Conservation (phyloP, 2,888 invertebrate species). For the Aethes cnicana region DNA sequence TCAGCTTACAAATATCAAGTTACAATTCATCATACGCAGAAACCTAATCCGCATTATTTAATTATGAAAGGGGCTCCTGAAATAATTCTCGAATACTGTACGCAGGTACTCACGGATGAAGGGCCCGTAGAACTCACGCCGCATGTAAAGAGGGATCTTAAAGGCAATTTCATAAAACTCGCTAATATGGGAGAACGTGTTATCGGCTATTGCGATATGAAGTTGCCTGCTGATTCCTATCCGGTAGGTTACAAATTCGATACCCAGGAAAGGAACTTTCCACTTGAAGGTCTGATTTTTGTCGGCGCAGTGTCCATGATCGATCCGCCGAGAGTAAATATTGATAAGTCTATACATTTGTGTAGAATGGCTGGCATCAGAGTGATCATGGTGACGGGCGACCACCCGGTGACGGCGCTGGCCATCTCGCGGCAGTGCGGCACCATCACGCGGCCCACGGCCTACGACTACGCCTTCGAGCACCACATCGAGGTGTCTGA, state of each 20-base stretch:
- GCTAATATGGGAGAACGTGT: constrained; percentile 94
- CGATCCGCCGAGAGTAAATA: constrained; percentile 86
- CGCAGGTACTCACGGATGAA: constrained; percentile 78
- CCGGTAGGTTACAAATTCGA: constrained; percentile 82
- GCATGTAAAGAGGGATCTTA: constrained; percentile 78
- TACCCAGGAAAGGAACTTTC: constrained; percentile 85
- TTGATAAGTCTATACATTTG: constrained; percentile 85
- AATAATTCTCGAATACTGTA: constrained; percentile 85
- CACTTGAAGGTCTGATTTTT: constrained; percentile 81
- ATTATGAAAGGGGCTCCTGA: constrained; percentile 91
- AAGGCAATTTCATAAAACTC: constrained; percentile 87
- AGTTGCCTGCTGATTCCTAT: constrained; percentile 77
- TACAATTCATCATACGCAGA: constrained; percentile 84
- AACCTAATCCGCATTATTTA: constrained; percentile 78
- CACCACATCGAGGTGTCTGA: constrained; percentile 79
- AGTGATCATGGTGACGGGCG: constrained; percentile 88
- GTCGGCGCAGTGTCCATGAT: constrained; percentile 87
- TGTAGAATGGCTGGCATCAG: constrained; percentile 88
- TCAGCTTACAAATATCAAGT: constrained; percentile 87
- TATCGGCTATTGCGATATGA: constrained; percentile 89
- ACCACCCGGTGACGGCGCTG: constrained; percentile 88
- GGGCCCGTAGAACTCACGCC: constrained; percentile 73
- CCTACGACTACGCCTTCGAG: constrained; percentile 87
- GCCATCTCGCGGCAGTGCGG: constrained; percentile 87
- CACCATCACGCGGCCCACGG: constrained; percentile 84